Base-by-base conservation (phyloP, 2,113 vertebrate genomes). In the Panurus biarmicus region DNA sequence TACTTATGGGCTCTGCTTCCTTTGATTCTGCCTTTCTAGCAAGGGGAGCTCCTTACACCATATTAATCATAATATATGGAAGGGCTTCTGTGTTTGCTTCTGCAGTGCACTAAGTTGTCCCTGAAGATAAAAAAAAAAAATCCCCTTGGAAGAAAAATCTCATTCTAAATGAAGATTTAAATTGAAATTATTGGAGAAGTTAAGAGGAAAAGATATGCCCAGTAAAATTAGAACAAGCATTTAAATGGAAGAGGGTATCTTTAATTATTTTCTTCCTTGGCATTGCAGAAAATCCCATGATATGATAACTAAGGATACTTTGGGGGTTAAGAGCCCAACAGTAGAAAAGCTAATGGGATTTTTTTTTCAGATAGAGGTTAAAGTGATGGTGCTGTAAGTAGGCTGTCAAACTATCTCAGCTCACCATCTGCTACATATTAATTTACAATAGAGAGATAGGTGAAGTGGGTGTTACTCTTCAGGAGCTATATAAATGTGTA, bases 261-360 rank as follows among this genome's bases (percentile, higher is more conserved):
- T 90, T 75, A 86, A 93, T 96, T 96, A 95, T 96, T 96, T 97
- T 94, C 91, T 96, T 97, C 76, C 93, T 79, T 81, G 64, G 82
- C 85, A 95, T 91, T 91, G 84, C 71, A 95, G 88, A 92, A 96
- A 96, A 95, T 97, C 88, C 91, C 97, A 86, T 91, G 87, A 67
- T 90, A 73, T 81, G 65, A 76, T 93, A 95, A 95, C 91, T 93
- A 72, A 90, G 77, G 57, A 90, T 94, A 95, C 94, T 94, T 94
- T 85, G 65, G 93, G 78, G 84, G 94, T 96, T 96, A 95, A 89
- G 88, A 93, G 87, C 90, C 95, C 92, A 95, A 96, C 83, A 96
- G 94, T 85, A 96, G 94, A 96, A 96, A 95, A 93, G 90, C 90
- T 97, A 96, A 96, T 96, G 95, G 92, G 93, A 95, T 95, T 96